phyloP scores from a whole-genome alignment of 2,888 invertebrate genomes.

The Pachydiplax longipennis region DNA sequence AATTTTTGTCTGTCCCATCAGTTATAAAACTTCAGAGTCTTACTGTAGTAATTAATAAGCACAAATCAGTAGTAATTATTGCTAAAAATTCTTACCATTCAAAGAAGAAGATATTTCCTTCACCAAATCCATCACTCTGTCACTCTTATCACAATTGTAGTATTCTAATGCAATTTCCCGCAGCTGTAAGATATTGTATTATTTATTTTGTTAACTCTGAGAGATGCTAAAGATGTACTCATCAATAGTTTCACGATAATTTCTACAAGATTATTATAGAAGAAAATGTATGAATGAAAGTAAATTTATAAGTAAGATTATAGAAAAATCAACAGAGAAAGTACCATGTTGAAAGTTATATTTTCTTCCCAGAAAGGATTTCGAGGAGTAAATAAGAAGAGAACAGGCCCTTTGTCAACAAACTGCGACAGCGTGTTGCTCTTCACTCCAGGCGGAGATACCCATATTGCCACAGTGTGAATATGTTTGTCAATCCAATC shows the following conservation, averaged over 20 bases:
- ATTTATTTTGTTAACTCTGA: no score
- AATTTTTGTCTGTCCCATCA: no score
- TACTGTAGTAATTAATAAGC: no score
- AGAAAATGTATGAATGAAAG: neutral
- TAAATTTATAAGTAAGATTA: no score
- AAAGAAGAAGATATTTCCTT: constrained; percentile 55
- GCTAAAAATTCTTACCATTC: neutral
- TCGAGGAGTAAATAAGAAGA: constrained; percentile 80
- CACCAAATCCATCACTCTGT: constrained; percentile 61
- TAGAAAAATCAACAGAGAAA: constrained; percentile 49
- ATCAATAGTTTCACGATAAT: neutral
- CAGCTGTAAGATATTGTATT: constrained; percentile 63
- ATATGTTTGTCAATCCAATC: constrained; percentile 71
- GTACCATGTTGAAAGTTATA: constrained; percentile 76
- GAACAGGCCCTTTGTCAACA: constrained; percentile 72
- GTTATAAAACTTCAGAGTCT: no score
- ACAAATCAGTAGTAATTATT: no score
- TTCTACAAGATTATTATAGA: neutral
- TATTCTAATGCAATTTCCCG: constrained; percentile 77
- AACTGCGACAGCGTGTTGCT: constrained; percentile 72
- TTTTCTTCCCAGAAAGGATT: constrained; percentile 72
- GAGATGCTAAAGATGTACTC: neutral
- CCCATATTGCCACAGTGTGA: constrained; percentile 70
- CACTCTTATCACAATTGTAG: constrained; percentile 70
- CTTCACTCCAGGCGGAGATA: constrained; percentile 77